Evolutionary conservation across 2,113 vertebrate genomes (phyloP).

Genomic region (Rana temporaria): DNA sequence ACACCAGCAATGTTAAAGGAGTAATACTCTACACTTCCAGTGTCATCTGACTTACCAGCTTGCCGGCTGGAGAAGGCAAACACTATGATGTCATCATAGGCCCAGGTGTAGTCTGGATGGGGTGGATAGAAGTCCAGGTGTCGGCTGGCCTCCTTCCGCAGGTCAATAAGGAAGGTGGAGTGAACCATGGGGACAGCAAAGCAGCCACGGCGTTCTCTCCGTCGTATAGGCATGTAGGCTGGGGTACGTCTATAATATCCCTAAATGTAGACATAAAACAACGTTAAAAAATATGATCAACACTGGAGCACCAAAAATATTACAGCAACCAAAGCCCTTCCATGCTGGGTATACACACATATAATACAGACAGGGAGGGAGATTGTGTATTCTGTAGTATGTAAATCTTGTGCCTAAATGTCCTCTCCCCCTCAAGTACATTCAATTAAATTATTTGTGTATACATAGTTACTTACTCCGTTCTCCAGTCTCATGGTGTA

Average conservation of each 20-base stretch:
- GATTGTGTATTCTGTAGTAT: too few relatives aligned
- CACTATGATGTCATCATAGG: slow-evolving; percentile 94
- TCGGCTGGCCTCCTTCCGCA: slow-evolving; percentile 82
- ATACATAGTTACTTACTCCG: too few relatives aligned
- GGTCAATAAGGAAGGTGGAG: slow-evolving; percentile 89
- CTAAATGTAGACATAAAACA: slow-evolving; percentile 62
- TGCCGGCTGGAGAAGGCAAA: slow-evolving; percentile 88
- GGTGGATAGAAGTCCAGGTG: slow-evolving; percentile 86
- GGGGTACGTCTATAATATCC: slow-evolving; percentile 91
- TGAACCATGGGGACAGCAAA: slow-evolving; percentile 95
- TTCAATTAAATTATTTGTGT: too few relatives aligned
- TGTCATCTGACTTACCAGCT: slow-evolving; percentile 74
- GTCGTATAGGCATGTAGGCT: slow-evolving; percentile 88
- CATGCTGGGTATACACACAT: too few relatives aligned
- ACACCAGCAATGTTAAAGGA: too few relatives aligned
- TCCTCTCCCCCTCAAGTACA: too few relatives aligned
- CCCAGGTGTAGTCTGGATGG: slow-evolving; percentile 85
- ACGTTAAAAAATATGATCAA: background rate
- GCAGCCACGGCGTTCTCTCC: slow-evolving; percentile 82
- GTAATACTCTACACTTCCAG: too few relatives aligned
- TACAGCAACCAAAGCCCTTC: too few relatives aligned
- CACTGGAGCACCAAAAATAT: background rate
- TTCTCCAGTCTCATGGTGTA: too few relatives aligned
- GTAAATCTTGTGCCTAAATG: too few relatives aligned
- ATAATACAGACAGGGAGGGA: too few relatives aligned